Evolutionary conservation across 1,140 invertebrate genomes (phyloP).

Genomic region (Hyles euphorbiae): DNA sequence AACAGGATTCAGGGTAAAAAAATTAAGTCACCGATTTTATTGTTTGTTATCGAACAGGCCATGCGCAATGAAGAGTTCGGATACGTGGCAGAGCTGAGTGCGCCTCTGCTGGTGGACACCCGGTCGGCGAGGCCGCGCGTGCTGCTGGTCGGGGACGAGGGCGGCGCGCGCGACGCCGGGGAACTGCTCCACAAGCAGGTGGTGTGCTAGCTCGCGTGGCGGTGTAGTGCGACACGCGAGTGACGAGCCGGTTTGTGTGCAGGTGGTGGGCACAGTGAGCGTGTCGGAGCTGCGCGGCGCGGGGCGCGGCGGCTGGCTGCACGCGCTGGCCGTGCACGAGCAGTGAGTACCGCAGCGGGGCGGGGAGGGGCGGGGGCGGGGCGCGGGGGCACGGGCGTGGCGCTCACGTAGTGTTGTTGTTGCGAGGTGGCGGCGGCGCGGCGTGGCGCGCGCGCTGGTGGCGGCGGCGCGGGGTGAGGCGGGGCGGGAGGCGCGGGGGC

Average conservation of each 20-base stretch:
- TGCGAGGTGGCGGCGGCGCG: slow-evolving; percentile 17
- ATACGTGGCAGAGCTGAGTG: slow-evolving; percentile 39
- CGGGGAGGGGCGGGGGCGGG: slow-evolving; percentile 18
- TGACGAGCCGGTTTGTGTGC: neutral
- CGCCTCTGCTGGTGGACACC: slow-evolving; percentile 13
- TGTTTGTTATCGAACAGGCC: slow-evolving; percentile 17
- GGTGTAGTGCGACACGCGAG: neutral
- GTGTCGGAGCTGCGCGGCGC: slow-evolving; percentile 34
- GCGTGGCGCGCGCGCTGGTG: too few relatives aligned
- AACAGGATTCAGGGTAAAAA: neutral
- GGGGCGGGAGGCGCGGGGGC: neutral
- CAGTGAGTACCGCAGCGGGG: slow-evolving; percentile 22
- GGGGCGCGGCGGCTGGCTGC: slow-evolving; percentile 34
- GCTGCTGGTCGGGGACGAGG: slow-evolving; percentile 2
- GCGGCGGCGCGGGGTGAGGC: too few relatives aligned
- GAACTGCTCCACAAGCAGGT: too few relatives aligned
- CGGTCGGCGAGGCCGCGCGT: neutral
- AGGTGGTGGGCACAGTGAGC: slow-evolving; percentile 46
- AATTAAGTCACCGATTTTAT: neutral
- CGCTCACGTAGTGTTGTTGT: slow-evolving; percentile 21
- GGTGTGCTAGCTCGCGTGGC: neutral
- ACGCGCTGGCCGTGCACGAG: slow-evolving; percentile 35
- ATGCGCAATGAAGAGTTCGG: slow-evolving; percentile 33
- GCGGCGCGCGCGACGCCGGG: neutral
- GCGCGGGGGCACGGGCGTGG: slow-evolving; percentile 25